Conservation (phyloP, 1,140 invertebrate genomes). For the Bombus affinis region DNA sequence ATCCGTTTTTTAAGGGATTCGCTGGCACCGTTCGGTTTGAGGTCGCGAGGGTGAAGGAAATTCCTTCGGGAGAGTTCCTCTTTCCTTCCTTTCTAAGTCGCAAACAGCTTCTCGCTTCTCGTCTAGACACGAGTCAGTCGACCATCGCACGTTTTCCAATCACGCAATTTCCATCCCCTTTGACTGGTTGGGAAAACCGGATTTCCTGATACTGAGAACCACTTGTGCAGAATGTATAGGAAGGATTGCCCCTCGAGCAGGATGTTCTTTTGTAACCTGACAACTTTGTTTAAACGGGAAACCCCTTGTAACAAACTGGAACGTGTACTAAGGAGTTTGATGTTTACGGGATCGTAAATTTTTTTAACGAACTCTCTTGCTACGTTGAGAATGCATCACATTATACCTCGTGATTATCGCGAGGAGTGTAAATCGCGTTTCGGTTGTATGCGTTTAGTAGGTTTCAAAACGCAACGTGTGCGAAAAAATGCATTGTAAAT, state of each 20-base stretch:
- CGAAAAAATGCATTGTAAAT: neutral
- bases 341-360: neutral
- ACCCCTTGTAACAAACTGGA: slow-evolving; percentile 23
- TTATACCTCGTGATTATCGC: neutral
- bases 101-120: slow-evolving; percentile 27
- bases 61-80: slow-evolving; percentile 77
- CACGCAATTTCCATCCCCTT: slow-evolving; percentile 69
- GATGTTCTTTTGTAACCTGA: neutral
- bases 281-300: neutral
- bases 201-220: slow-evolving; percentile 66
- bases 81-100: slow-evolving; percentile 44
- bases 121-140: slow-evolving; percentile 74
- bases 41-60: slow-evolving; percentile 79
- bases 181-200: slow-evolving; percentile 58
- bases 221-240: slow-evolving; percentile 23
- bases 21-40: slow-evolving; percentile 76
- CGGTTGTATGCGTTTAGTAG: neutral
- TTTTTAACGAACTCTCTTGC: slow-evolving; percentile 1
- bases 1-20: slow-evolving; percentile 82
- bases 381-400: neutral
- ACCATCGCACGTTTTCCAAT: slow-evolving; percentile 80
- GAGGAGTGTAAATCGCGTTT: neutral
- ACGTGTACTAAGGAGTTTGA: neutral
- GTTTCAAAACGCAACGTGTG: neutral
- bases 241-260: slow-evolving; percentile 1